Base-by-base conservation (phyloP, 1,140 invertebrate species). In the Nephila pilipes region DNA sequence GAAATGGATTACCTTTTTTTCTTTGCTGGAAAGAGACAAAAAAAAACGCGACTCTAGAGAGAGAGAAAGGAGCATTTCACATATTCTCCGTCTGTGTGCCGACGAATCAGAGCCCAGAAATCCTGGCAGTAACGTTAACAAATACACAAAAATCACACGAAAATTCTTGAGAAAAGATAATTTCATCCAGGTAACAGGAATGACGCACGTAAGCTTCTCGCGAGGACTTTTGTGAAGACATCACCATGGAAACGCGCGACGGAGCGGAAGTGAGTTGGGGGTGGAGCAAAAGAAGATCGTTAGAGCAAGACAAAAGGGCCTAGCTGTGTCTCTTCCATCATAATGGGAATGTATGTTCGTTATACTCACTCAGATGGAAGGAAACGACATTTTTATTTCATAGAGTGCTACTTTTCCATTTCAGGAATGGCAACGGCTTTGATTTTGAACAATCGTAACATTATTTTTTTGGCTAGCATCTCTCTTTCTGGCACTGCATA, bases 281-380 rank as follows among this genome's bases (percentile, higher is more conserved):
- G 55, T 36, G 25, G 22, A 63, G 57, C n/a, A 55, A 79, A 69
- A 79, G 63, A 65, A 63, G 75, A 75, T 92, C 91, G 69, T 92
- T 83, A 93, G 85, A 18, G 46, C 38, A 60, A 87, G 55, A 93
- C 83, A 93, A 60, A 93, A 88, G 92, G 32, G 29, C 54, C 20
- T 87, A 54, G 36, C 85, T 55, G 25, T 22, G 29, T n/a, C 69
- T 75, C 29, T 75, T 75, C 69, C 69, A 75, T 36, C 29, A 75
- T 75, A 75, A 75, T 75, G 69, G 69, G 69, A 36, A 75, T 32
- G 69, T 18, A 75, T 75, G 69, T 36, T 29, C 65, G 69, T 36
- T 75, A 32, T 75, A 75, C 10, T 36, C 69, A 36, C 29, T 75
- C 69, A 32, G 18, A 25, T 75, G 69, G 69, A 75, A 75, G 69